Conservation (phyloP, 2,113 vertebrate species). For the Aldabrachelys gigantea region DNA sequence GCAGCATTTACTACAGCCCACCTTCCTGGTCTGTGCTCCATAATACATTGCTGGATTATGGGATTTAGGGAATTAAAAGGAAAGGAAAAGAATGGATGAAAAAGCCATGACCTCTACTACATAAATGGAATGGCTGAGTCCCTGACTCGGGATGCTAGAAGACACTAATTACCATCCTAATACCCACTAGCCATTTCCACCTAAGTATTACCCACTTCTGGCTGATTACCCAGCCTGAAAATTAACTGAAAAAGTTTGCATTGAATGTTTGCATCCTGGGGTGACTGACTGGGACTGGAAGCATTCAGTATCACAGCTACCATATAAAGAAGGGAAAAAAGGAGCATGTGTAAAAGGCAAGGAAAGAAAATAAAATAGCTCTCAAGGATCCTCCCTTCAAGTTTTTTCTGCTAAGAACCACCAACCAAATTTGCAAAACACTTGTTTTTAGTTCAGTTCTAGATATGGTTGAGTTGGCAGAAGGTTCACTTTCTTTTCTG, state of each 20-base stretch:
- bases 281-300: slow-evolving; percentile 36
- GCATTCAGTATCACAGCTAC: slow-evolving; percentile 29
- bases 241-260: slow-evolving; percentile 60
- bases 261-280: slow-evolving; percentile 27
- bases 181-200: slow-evolving; percentile 38
- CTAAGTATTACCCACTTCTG: slow-evolving; percentile 63
- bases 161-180: slow-evolving; percentile 60
- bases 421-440: background rate
- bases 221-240: slow-evolving; percentile 58
- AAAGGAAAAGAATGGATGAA: slow-evolving; percentile 74
- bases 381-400: slow-evolving; percentile 23
- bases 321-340: slow-evolving; percentile 44
- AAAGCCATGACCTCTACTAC: slow-evolving; percentile 65
- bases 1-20: slow-evolving; percentile 74
- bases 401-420: slow-evolving; percentile 51
- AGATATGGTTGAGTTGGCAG: background rate
- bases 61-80: slow-evolving; percentile 74
- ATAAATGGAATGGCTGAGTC: slow-evolving; percentile 65
- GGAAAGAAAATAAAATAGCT: background rate
- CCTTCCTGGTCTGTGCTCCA: slow-evolving; percentile 70
- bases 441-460: background rate
- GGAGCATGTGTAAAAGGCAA: slow-evolving; percentile 42
- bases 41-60: slow-evolving; percentile 74
- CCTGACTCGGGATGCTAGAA: slow-evolving; percentile 57
- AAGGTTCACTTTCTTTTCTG: background rate